These are phyloP conservation scores for Apeira syringaria DNA, from an alignment of 2,888 invertebrate genomes.

Conservation along the genomic window DNA sequence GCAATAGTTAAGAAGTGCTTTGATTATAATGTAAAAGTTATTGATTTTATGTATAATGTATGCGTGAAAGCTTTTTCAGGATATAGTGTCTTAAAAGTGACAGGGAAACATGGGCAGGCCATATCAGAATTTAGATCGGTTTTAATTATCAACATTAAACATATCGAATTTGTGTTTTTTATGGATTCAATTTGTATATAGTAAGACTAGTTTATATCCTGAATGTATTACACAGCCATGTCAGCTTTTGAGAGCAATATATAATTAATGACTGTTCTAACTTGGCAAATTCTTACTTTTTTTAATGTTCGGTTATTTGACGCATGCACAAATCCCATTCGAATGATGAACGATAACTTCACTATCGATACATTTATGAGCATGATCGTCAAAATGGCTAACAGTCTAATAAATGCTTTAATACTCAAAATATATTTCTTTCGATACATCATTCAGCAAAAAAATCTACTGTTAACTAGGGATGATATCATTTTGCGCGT, in stretches of 20 bases:
- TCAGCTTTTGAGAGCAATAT: constrained; percentile 23
- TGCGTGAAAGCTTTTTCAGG: constrained; percentile 33
- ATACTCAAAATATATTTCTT: constrained; percentile 17
- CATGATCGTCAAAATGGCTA: constrained; percentile 26
- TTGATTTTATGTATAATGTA: constrained; percentile 16
- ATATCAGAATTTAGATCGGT: constrained; percentile 5
- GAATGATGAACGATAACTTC: constrained; percentile 24
- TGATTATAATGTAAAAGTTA: constrained; percentile 10
- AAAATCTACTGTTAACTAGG: constrained; percentile 46
- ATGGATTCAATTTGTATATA: not conserved
- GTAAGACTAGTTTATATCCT: constrained; percentile 34
- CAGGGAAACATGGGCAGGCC: constrained; percentile 1
- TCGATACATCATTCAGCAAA: constrained; percentile 16
- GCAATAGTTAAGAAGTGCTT: constrained; percentile 23
- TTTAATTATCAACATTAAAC: not conserved
- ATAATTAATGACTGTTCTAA: constrained; percentile 26
- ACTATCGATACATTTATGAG: constrained; percentile 24
- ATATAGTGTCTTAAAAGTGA: constrained; percentile 30
- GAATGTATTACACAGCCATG: constrained; percentile 25
- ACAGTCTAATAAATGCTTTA: constrained; percentile 1
- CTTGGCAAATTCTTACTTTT: constrained; percentile 21
- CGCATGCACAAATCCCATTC: constrained; percentile 59
- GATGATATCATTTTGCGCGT: constrained; percentile 50
- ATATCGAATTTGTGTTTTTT: not conserved
- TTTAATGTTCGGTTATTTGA: constrained; percentile 27